Base-by-base conservation (phyloP, 2,888 invertebrate species). In the Colostygia pectinataria region DNA sequence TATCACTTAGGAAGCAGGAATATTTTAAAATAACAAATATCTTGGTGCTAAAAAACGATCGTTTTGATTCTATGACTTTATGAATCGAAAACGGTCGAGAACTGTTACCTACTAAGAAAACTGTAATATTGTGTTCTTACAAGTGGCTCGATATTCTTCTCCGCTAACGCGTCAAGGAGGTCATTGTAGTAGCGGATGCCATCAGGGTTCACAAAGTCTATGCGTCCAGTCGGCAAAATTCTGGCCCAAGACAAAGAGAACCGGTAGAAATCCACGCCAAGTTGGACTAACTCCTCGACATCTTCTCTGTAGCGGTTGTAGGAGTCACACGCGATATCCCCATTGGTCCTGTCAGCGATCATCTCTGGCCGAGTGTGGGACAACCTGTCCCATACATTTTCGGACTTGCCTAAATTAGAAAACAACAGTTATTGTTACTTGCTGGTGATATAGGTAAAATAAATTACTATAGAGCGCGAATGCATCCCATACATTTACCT, bases 291-390 rank as follows among this genome's bases (percentile, higher is more conserved):
- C 36, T 89, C 82, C n/a, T 84, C 81, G 0, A 92, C 90, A 63
- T 92, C 92, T 52, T 94, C 93, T 48, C 81, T 87, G 69, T 92
- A 94, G 53, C 92, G 91, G 74, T 94, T 86, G 77, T 94, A 95
- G 1, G 94, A 94, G 75, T 95, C 93, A 55, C 93, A 93, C 0
- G 95, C 93, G 1, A 94, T 69, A 63, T 95, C 94, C 0, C 93
- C 95, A 47, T 92, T 94, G 1, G 91, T 90, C 1, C 85, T 79
- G 52, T 94, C 93, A 0, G 76, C 90, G 23, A 94, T 91, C 77
- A 92, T 89, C 47, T 93, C 93, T 0, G 92, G 91, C 14, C 80
- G 78, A 0, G 87, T 85, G 65, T 91, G 91, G 0, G 83, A 78
- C 49, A 91, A 79, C 15, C 80, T 81, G 65, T 93, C 93, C 93